Base-by-base conservation (phyloP, 2,113 vertebrate species). In the Archilochus colubris region DNA sequence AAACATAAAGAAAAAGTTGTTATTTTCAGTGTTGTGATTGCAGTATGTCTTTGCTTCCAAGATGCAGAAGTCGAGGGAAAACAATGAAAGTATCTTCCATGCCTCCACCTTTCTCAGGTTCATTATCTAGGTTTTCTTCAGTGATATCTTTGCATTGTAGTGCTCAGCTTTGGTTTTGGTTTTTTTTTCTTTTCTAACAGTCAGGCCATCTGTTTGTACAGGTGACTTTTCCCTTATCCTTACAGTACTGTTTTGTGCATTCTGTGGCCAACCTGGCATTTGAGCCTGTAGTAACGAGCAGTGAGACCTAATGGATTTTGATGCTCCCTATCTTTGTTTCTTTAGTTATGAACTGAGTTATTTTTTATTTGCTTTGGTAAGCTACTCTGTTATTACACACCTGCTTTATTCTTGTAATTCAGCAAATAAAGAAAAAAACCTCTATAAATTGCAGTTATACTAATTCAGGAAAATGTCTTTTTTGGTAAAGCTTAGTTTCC, bases 111-210 rank as follows among this genome's bases (percentile, higher is more conserved):
- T 82, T 8, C 5, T 8, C 9, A 21, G 5, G 23, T 66, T 74
- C 7, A 5, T 74, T 75, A 22, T 53, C 7, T 70, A n/a, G 18
- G 4, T 43, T 70, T 66, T 86, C 7, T 67, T 83, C 23, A 7
- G 17, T 21, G 46, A 12, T 33, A n/a, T 23, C 9, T 77, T 54
- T 48, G 3, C 54, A n/a, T 66, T 72, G 12, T 0, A 50, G 31
- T 33, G 14, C 3, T 62, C 4, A 4, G 1, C 16, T 40, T 3
- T 2, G 5, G 20, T 19, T 20, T 48, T 48, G 16, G 7, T 48
- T 51, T 51, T 51, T 51, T 46, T 70, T n/a, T 27, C 2, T 27
- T n/a, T 27, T 7, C 2, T 27, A 48, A 30, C 30, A 50, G 23
- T 27, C 36, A 61, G 21, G 11, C 70, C 2, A 21, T 58, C 19